Base-by-base conservation (phyloP, 30 jellyfish, hydroid and myxozoan genomes). In the Rhopilema esculentum region DNA sequence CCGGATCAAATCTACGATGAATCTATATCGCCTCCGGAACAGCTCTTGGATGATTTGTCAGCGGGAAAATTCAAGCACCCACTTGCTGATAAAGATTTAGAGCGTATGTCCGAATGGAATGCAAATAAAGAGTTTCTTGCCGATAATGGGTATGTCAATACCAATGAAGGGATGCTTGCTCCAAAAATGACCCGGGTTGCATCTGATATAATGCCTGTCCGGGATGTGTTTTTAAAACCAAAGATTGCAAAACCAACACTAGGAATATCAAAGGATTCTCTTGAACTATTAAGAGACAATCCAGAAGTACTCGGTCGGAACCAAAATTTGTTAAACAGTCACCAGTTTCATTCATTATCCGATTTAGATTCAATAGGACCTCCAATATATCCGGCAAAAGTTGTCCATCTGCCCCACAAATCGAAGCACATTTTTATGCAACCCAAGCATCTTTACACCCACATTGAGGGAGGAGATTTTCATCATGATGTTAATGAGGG, bases 1-100 rank as follows among this genome's bases (percentile, higher is more conserved):
- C 91, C 69, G 12, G 97, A 89, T 66, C 77, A 87, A 23, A 49
- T 88, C 19, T 77, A 79, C 64, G 98, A 92, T 48, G 89, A 87
- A 27, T 79, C 97, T 4, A 80, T 93, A 0, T 79, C 97, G 8
- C 98, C 98, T 21, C 88, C 98, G 4, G 98, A 93, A 29, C 98
- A 89, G 71, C 89, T 93, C 16, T 83, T 93, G 8, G 98, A 93
- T 70, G 88, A 90, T 81, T 66, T 93, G 53, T 84, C 98, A 30
- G 78, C 91, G 25, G 97, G 97, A 19, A 80, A 76, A 26, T 84
- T 93, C 73, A 78, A 74, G 51, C 86, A 86, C 31, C 97, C 97
- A 26, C 73, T 93, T 48, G 74, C 98, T 33, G 98, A 88, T 19
- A 82, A 40, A 62, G 96, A 73, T 0, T 80, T 93, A 72, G 83